A percentile compares a stretch with the other conserved stretches of the same genome.
Evolutionary conservation across 2,113 vertebrate species (phyloP).

Genomic region (Hipposideros armiger): DNA sequence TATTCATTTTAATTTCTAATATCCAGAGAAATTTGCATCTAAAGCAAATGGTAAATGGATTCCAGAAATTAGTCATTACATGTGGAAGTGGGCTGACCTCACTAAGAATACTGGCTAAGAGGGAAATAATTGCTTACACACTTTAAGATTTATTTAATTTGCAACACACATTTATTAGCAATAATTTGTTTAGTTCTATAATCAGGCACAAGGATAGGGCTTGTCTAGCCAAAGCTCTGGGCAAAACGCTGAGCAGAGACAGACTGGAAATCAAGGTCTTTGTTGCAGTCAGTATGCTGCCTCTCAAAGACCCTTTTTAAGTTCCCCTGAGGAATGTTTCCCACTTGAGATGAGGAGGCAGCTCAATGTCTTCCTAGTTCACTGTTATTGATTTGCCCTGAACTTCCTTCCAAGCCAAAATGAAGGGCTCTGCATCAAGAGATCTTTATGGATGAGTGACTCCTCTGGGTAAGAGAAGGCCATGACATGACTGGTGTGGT

Average conservation of each 20-base stretch:
- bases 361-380: not conserved
- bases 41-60: not conserved
- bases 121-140: not conserved
- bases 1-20: slow-evolving; percentile 30
- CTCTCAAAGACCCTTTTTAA: not conserved
- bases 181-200: slow-evolving; percentile 23
- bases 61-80: slow-evolving; percentile 5
- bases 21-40: slow-evolving; percentile 18
- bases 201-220: not conserved
- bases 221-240: not conserved
- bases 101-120: slow-evolving; percentile 5
- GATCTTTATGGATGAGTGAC: not conserved
- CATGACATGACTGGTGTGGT: not conserved
- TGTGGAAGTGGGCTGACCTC: not conserved
- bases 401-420: not conserved
- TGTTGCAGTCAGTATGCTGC: not conserved
- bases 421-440: not conserved
- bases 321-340: not conserved
- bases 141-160: slow-evolving; percentile 61
- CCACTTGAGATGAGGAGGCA: not conserved
- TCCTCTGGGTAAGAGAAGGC: not conserved
- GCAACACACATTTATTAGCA: not conserved
- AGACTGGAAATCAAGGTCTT: not conserved
- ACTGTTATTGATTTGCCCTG: not conserved
- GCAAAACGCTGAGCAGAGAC: not conserved